Evolutionary conservation across 35 echinoderm and acorn worm genomes (phyloP).

Genomic region (Diadema setosum): DNA sequence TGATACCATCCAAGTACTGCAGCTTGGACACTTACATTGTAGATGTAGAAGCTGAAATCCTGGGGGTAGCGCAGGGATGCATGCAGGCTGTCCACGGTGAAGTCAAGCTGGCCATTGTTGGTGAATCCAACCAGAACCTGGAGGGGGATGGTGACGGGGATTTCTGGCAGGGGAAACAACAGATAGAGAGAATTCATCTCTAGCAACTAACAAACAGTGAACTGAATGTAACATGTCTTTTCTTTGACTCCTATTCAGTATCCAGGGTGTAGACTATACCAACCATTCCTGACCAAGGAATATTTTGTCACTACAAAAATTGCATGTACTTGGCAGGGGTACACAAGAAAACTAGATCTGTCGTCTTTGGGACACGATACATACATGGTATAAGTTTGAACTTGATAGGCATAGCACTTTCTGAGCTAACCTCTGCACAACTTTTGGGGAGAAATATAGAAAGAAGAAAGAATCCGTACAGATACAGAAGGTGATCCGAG

Average conservation of each 20-base stretch:
- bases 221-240: too few species aligned
- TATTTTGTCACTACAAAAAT: not conserved
- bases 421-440: too few species aligned
- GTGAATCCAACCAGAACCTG: conserved; percentile 90
- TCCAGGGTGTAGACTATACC: not conserved
- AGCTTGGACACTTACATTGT: conserved; percentile 83
- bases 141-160: conserved; percentile 72
- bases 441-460: too few species aligned
- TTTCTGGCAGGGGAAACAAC: conserved; percentile 41
- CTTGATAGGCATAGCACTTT: too few species aligned
- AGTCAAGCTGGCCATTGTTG: conserved; percentile 88
- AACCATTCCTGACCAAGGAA: not conserved
- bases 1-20: too few species aligned
- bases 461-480: too few species aligned
- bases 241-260: not conserved
- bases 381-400: too few species aligned
- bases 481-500: too few species aligned
- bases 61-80: conserved; percentile 98
- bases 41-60: conserved; percentile 89
- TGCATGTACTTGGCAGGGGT: too few species aligned
- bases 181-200: not conserved
- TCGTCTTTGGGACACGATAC: too few species aligned
- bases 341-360: too few species aligned
- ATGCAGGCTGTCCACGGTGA: conserved; percentile 76
- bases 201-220: too few species aligned